phyloP scores from a whole-genome alignment of 2,888 invertebrate genomes.

The Entomobrya multifasciata region DNA sequence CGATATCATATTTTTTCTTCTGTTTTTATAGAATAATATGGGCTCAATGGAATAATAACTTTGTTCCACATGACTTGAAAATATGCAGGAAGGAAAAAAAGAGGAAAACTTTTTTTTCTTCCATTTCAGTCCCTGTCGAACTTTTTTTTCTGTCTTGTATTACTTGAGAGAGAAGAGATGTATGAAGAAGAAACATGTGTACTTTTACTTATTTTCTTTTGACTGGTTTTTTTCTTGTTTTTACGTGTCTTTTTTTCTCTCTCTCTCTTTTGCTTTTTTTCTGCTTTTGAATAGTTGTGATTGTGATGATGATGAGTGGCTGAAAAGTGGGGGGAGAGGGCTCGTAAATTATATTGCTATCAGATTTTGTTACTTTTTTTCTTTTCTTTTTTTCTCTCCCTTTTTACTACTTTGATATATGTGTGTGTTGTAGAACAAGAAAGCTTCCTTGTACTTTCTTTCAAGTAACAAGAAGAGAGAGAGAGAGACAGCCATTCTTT shows the following conservation, averaged over 20 bases:
- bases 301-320: constrained; percentile 73
- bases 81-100: constrained; percentile 15
- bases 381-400: constrained; percentile 4
- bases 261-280: background rate
- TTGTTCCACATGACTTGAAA: constrained; percentile 50
- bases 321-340: constrained; percentile 70
- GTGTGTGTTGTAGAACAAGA: constrained; percentile 31
- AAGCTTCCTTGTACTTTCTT: constrained; percentile 9
- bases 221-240: background rate
- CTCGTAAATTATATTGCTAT: constrained; percentile 73
- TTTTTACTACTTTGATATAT: background rate
- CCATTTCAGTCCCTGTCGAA: constrained; percentile 3
- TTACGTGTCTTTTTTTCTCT: constrained; percentile 18
- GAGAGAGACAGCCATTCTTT: constrained; percentile 33
- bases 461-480: constrained; percentile 1
- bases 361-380: constrained; percentile 63
- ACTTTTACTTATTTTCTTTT: background rate
- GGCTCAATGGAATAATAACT: constrained; percentile 70
- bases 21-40: constrained; percentile 36
- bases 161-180: background rate
- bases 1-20: background rate
- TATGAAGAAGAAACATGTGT: background rate
- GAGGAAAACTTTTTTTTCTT: constrained; percentile 41
- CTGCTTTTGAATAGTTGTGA: constrained; percentile 55
- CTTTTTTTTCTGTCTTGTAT: constrained; percentile 3